Base-by-base conservation (phyloP, 1,140 invertebrate species). In the Asbolus verrucosus region DNA sequence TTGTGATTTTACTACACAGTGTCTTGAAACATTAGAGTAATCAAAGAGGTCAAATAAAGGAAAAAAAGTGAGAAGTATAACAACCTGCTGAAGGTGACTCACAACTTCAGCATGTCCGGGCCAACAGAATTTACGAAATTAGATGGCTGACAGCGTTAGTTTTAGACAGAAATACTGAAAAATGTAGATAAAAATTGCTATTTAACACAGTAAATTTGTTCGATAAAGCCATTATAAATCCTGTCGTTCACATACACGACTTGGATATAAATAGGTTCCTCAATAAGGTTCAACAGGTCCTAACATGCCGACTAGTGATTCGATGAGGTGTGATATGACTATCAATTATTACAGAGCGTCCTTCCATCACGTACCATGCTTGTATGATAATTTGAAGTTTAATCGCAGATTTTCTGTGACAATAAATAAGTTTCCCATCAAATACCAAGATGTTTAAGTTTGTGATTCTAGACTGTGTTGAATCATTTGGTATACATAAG, bases 321-420 rank as follows among this genome's bases (percentile, higher is more conserved):
- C 61, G 61, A 63, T 63, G 41, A 63, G 27, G 61, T 63, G 61
- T 63, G 61, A 63, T 63, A 63, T 63, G 61, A 63, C 61, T 63
- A 41, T 63, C 16, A 63, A 63, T 63, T 63, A 16, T 36, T 63
- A 8, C 24, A 27, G 24, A n/a, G 61, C 61, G 33, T 27, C 18
- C 41, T 63, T 63, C 19, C 39, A 13, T 63, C 61, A 63, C 33
- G 33, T 63, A 63, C 46, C 18, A 27, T 21, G n/a, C n/a, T n/a
- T 31, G 46, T 54, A 54, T 54, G 13, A 54, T 54, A 27, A 54
- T 54, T 54, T 27, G 14, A 54, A 11, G n/a, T 9, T 6, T 6
- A 27, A 46, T 54, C 21, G 46, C 46, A 54, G 46, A 54, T 54
- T 27, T 54, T 1, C 24, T n/a, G n/a, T n/a, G n/a, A n/a, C n/a